These are phyloP conservation scores for Eurois occulta DNA, from an alignment of 2,888 invertebrate genomes.

Conservation along the genomic window DNA sequence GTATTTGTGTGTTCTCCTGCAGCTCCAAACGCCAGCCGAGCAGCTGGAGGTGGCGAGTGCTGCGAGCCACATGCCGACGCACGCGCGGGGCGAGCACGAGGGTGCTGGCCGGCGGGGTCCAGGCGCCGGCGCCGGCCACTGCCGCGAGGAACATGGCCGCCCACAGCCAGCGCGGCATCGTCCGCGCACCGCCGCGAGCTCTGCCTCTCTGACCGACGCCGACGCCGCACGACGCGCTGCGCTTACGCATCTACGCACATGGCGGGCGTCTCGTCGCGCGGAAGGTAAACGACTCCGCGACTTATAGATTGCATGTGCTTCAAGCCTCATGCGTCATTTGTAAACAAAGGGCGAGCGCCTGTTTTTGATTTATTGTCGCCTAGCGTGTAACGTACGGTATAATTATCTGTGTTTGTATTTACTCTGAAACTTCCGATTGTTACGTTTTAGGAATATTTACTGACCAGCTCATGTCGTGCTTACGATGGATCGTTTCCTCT, in stretches of 20 bases:
- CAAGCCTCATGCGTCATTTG: slow-evolving; percentile 88
- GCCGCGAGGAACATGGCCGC: slow-evolving; percentile 80
- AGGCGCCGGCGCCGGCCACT: slow-evolving; percentile 74
- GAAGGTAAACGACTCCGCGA: slow-evolving; percentile 89
- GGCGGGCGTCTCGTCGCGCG: slow-evolving; percentile 87
- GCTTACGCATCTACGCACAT: slow-evolving; percentile 88
- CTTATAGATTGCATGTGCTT: slow-evolving; percentile 86
- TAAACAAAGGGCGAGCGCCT: slow-evolving; percentile 89
- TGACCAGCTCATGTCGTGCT: slow-evolving; percentile 14
- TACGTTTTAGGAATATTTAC: slow-evolving; percentile 32
- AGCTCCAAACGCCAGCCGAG: slow-evolving; percentile 86
- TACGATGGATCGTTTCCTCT: slow-evolving; percentile 43
- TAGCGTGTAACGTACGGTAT: slow-evolving; percentile 74
- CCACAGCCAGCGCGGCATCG: slow-evolving; percentile 87
- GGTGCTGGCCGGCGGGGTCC: slow-evolving; percentile 73
- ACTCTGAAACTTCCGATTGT: slow-evolving; percentile 49
- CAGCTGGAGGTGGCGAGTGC: slow-evolving; percentile 79
- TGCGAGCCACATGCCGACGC: slow-evolving; percentile 72
- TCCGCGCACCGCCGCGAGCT: slow-evolving; percentile 86
- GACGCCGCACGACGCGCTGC: slow-evolving; percentile 77
- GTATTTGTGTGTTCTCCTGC: slow-evolving; percentile 84
- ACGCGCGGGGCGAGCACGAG: slow-evolving; percentile 71
- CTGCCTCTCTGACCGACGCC: slow-evolving; percentile 80
- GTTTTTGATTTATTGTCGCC: slow-evolving; percentile 83
- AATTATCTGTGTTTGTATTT: slow-evolving; percentile 33